These are phyloP conservation scores for Drosophila lutescens DNA, from an alignment of 2,888 invertebrate species.

Conservation along the genomic window DNA sequence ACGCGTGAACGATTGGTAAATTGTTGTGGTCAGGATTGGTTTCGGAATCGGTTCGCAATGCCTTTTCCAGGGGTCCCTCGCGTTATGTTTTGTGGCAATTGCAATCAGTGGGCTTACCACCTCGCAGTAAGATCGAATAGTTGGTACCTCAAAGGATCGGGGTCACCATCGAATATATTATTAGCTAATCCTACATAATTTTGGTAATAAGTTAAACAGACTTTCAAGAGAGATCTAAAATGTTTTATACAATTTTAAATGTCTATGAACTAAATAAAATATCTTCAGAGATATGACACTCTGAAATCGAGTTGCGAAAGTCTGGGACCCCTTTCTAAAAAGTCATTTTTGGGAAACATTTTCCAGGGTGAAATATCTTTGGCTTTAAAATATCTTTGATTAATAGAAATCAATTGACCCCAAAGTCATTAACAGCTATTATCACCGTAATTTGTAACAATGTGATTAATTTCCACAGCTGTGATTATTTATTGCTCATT, in stretches of 20 bases:
- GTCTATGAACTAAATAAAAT: too few species aligned
- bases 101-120: conserved; percentile 36
- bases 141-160: background rate
- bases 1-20: conserved; percentile 81
- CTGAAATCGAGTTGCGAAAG: background rate
- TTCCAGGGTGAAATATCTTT: background rate
- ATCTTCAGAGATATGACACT: background rate
- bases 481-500: background rate
- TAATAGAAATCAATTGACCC: background rate
- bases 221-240: too few species aligned
- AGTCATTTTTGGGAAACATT: background rate
- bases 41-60: conserved; percentile 23
- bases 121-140: background rate
- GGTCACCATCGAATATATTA: too few species aligned
- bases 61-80: conserved; percentile 39
- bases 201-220: too few species aligned
- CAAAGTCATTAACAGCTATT: background rate
- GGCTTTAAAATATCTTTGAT: background rate
- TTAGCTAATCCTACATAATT: too few species aligned
- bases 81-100: conserved; percentile 61
- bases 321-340: background rate
- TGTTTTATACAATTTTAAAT: too few species aligned
- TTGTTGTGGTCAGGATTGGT: conserved; percentile 59
- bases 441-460: background rate
- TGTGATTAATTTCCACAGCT: conserved; percentile 2